Percentiles rank a stretch among this genome's conserved stretches.
Conservation (phyloP, 2,888 invertebrate species). For the Nephrotoma guestfalica region DNA sequence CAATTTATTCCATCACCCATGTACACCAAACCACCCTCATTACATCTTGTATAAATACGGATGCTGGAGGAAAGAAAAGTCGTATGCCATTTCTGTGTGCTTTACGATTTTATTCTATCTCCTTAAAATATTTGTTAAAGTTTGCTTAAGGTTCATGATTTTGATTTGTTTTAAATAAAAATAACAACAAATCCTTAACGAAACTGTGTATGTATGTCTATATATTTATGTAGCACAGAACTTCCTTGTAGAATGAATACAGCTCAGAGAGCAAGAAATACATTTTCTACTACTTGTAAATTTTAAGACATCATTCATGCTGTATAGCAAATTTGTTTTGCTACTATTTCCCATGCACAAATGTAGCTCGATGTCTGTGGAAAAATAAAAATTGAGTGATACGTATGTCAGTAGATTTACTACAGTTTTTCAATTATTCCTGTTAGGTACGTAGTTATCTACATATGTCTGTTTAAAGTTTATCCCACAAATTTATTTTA, state of each 20-base stretch:
- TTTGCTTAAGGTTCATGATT: not conserved
- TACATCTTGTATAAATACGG: not conserved
- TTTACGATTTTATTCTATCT: not conserved
- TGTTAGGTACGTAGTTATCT: not conserved
- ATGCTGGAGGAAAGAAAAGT: not conserved
- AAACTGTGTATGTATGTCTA: not conserved
- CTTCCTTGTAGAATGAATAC: not conserved
- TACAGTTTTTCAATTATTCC: not conserved
- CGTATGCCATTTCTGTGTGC: not conserved
- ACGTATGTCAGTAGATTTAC: not conserved
- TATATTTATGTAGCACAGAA: not conserved
- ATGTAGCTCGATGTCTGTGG: not conserved
- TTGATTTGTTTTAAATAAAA: not conserved
- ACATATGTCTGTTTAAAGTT: not conserved
- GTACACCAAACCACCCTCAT: not conserved
- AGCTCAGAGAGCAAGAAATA: not conserved
- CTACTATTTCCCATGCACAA: not conserved
- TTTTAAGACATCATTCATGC: not conserved
- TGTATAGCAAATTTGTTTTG: not conserved
- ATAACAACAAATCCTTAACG: not conserved
- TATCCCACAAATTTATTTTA: not conserved
- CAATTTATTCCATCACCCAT: not conserved
- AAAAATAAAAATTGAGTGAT: not conserved
- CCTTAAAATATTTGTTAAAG: not conserved
- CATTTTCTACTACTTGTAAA: not conserved